Conservation (phyloP, 2,797 vertebrate species). For the Zonotrichia albicollis region DNA sequence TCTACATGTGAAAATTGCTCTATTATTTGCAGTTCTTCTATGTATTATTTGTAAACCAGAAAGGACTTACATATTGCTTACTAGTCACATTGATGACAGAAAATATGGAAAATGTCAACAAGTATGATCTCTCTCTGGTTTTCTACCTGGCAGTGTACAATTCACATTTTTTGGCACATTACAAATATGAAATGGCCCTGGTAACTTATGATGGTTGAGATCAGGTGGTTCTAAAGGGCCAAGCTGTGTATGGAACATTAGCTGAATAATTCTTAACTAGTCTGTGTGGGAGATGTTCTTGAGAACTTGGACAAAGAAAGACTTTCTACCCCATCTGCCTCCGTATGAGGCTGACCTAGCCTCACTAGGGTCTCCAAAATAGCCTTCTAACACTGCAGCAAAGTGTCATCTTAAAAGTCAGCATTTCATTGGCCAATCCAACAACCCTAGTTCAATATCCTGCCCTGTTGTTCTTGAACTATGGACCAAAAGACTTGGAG, state of each 20-base stretch:
- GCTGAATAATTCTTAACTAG: neutral
- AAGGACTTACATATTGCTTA: neutral
- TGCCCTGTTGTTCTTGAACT: neutral
- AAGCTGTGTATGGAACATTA: neutral
- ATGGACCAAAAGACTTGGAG: neutral
- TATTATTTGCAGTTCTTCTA: neutral
- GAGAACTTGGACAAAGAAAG: neutral
- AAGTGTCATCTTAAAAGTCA: neutral
- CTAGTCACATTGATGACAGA: neutral
- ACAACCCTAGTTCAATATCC: neutral
- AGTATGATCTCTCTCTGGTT: neutral
- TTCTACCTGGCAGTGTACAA: neutral
- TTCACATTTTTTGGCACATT: neutral
- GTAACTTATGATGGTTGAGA: neutral
- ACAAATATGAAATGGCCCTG: rapidly evolving
- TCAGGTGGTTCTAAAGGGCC: neutral
- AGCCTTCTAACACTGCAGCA: neutral
- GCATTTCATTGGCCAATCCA: neutral
- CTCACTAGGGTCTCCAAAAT: neutral
- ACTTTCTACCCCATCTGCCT: neutral
- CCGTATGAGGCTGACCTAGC: neutral
- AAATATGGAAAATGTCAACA: neutral
- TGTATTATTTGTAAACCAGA: neutral
- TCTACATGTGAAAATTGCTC: neutral
- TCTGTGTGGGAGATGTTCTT: neutral